phyloP scores from a whole-genome alignment of 2,888 invertebrate species.

The Monopis laevigella region DNA sequence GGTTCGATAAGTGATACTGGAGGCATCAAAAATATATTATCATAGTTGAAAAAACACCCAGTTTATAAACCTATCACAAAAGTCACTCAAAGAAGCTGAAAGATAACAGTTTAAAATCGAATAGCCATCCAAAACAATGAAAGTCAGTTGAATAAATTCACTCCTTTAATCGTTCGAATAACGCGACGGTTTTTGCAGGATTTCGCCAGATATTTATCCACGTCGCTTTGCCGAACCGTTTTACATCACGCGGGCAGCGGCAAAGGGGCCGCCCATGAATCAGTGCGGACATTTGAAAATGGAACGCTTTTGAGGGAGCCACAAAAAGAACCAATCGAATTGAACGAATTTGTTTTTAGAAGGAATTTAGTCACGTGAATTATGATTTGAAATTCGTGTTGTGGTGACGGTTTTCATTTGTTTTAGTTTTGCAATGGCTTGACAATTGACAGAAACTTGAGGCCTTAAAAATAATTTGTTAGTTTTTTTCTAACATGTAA shows the following conservation, averaged over 20 bases:
- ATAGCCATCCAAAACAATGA: conserved; percentile 3
- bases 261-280: conserved; percentile 21
- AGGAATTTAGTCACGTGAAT: too few species aligned
- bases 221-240: conserved; percentile 13
- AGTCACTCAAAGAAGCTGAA: too few species aligned
- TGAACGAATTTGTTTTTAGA: not conserved
- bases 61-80: too few species aligned
- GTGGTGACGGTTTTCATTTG: too few species aligned
- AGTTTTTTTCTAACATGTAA: too few species aligned
- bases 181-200: conserved; percentile 2
- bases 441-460: too few species aligned
- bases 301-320: conserved; percentile 27
- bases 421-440: too few species aligned
- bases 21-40: too few species aligned
- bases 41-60: too few species aligned
- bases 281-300: conserved; percentile 24
- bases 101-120: conserved; percentile 1
- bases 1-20: too few species aligned
- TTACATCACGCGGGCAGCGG: conserved; percentile 10
- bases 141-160: conserved; percentile 9
- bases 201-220: conserved; percentile 13
- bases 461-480: too few species aligned
- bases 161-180: conserved; percentile 9
- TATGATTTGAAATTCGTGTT: not conserved
- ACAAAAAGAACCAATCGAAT: conserved; percentile 18